These are phyloP conservation scores for Pinna nobilis DNA, from an alignment of 1,140 invertebrate genomes.

Conservation along the genomic window DNA sequence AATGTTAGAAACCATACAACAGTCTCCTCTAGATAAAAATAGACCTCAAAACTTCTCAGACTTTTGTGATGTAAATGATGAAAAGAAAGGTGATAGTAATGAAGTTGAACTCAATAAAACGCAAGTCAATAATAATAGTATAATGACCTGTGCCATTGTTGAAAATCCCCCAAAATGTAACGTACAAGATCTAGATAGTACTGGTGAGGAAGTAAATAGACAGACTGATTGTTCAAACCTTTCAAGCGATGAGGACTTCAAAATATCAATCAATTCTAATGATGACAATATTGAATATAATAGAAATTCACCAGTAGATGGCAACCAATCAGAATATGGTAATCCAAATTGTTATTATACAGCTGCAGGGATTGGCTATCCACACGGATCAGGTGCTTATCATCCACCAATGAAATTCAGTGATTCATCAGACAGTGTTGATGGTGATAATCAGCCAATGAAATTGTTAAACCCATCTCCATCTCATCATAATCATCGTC, in stretches of 20 bases:
- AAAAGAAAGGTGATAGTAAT: background rate
- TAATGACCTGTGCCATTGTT: constrained; percentile 5
- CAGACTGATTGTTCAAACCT: no score
- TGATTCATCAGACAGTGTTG: background rate
- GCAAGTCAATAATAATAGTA: constrained; percentile 4
- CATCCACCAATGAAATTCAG: constrained; percentile 35
- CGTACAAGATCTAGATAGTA: background rate
- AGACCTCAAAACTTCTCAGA: background rate
- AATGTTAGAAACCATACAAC: constrained; percentile 46
- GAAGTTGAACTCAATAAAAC: background rate
- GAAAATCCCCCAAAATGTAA: constrained; percentile 14
- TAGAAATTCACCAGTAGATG: constrained; percentile 57
- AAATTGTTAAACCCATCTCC: constrained; percentile 21
- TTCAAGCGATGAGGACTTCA: no score
- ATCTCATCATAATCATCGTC: background rate
- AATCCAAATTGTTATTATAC: constrained; percentile 58
- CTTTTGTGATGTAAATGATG: background rate
- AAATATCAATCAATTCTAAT: no score
- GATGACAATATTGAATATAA: no score
- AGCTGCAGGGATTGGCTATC: constrained; percentile 60
- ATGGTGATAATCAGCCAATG: constrained; percentile 1
- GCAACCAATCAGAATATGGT: constrained; percentile 58
- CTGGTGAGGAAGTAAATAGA: background rate
- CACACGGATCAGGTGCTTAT: constrained; percentile 53
- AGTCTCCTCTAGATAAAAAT: constrained; percentile 44